Evolutionary conservation across 1,140 invertebrate species (phyloP).

Genomic region (Diorhabda sublineata): DNA sequence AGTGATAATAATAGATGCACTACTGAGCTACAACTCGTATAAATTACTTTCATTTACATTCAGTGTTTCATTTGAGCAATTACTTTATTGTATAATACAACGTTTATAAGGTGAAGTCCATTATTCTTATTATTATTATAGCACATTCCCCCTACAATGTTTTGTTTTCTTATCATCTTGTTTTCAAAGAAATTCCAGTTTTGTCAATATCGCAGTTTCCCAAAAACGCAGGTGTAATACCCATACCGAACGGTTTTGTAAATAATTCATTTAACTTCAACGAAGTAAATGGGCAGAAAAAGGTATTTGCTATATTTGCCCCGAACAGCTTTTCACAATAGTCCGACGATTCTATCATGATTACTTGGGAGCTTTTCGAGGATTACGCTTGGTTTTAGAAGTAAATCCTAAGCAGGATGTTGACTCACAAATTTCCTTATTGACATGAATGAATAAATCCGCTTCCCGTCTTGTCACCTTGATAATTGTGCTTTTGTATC

Average conservation of each 20-base stretch:
- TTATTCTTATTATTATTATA: too few species aligned
- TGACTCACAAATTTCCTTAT: slow-evolving; percentile 12
- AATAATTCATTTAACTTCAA: slow-evolving; percentile 12
- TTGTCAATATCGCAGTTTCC: too few species aligned
- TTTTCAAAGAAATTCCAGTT: too few species aligned
- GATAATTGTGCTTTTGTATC: not conserved
- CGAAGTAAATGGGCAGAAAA: slow-evolving; percentile 10
- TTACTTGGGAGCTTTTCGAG: slow-evolving; percentile 12
- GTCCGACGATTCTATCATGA: slow-evolving; percentile 14
- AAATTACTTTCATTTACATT: too few species aligned
- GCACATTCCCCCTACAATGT: too few species aligned
- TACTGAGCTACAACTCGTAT: too few species aligned
- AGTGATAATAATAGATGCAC: too few species aligned
- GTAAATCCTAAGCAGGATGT: slow-evolving; percentile 13
- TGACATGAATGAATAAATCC: slow-evolving; percentile 8
- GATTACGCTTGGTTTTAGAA: slow-evolving; percentile 12
- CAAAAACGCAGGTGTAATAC: not conserved
- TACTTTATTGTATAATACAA: too few species aligned
- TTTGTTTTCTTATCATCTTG: too few species aligned
- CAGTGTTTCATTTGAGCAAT: too few species aligned
- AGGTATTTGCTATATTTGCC: slow-evolving; percentile 14
- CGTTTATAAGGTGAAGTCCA: too few species aligned
- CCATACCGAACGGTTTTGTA: not conserved
- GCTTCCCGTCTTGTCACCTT: not conserved
- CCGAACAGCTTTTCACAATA: slow-evolving; percentile 14